A percentile compares a stretch with the other conserved stretches of the same genome.
Evolutionary conservation across 2,113 vertebrate species (phyloP).

Genomic region (Gambusia affinis): DNA sequence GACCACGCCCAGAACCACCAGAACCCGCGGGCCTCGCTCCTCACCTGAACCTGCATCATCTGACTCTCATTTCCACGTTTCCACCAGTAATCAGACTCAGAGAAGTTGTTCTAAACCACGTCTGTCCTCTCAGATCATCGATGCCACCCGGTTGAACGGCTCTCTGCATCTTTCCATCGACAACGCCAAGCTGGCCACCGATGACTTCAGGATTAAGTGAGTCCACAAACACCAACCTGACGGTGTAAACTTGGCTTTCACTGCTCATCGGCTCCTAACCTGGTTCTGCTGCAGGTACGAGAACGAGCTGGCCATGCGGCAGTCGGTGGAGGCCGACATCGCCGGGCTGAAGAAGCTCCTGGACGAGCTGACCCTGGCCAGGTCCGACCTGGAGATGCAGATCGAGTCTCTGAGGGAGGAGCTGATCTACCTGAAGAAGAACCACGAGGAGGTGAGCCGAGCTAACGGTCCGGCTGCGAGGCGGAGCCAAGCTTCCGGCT

Average conservation of each 20-base stretch:
- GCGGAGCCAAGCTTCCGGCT: background rate
- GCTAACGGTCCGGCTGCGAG: background rate
- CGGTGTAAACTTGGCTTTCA: background rate
- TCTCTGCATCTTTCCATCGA: slow-evolving; percentile 76
- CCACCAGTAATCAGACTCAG: background rate
- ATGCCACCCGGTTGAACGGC: slow-evolving; percentile 67
- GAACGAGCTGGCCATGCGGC: slow-evolving; percentile 83
- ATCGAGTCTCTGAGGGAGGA: slow-evolving; percentile 75
- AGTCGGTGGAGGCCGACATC: slow-evolving; percentile 86
- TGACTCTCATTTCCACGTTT: slow-evolving; percentile 17
- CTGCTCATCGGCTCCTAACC: too few relatives aligned
- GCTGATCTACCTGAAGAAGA: slow-evolving; percentile 73
- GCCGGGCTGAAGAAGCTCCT: slow-evolving; percentile 77
- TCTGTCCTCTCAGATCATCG: slow-evolving; percentile 64
- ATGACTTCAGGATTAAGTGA: slow-evolving; percentile 85
- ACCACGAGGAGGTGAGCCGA: slow-evolving; percentile 72
- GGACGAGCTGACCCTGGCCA: slow-evolving; percentile 76
- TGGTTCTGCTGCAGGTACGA: slow-evolving; percentile 77
- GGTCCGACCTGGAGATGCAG: slow-evolving; percentile 73
- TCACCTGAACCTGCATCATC: background rate
- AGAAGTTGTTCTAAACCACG: background rate
- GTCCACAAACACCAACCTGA: background rate
- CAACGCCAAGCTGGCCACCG: slow-evolving; percentile 82
- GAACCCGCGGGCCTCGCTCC: background rate
- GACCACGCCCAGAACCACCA: slow-evolving; percentile 8